Evolutionary conservation across 2,113 vertebrate genomes (phyloP).

Genomic region (Sturnus vulgaris): DNA sequence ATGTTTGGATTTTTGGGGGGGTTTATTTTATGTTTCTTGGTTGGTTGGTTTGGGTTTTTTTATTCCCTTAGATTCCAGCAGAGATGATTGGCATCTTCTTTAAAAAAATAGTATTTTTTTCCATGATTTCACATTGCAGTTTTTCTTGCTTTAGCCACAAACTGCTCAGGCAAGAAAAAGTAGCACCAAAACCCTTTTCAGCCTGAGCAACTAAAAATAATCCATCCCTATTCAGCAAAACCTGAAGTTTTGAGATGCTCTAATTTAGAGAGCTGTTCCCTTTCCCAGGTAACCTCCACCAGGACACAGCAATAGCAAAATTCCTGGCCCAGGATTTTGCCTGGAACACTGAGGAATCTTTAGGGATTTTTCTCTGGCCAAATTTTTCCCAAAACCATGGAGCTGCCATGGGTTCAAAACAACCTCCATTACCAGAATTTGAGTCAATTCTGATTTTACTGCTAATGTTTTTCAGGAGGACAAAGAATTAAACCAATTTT

Average conservation of each 20-base stretch:
- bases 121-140: neutral
- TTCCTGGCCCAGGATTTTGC: neutral
- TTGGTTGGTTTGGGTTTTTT: neutral
- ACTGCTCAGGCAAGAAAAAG: neutral
- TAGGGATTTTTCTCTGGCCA: neutral
- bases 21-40: neutral
- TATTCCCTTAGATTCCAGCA: neutral
- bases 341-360: neutral
- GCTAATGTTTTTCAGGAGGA: neutral
- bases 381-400: neutral
- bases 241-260: neutral
- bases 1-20: neutral
- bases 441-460: neutral
- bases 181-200: neutral
- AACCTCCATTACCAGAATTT: neutral
- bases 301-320: neutral
- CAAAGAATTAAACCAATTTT: neutral
- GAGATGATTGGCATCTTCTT: neutral
- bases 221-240: neutral
- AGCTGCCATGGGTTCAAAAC: neutral
- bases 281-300: neutral
- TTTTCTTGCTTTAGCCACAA: neutral
- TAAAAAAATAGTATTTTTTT: neutral
- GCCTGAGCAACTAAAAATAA: neutral
- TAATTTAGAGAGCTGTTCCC: neutral